These are phyloP conservation scores for Heliconius congener DNA, from an alignment of 1,140 invertebrate species.

Conservation along the genomic window DNA sequence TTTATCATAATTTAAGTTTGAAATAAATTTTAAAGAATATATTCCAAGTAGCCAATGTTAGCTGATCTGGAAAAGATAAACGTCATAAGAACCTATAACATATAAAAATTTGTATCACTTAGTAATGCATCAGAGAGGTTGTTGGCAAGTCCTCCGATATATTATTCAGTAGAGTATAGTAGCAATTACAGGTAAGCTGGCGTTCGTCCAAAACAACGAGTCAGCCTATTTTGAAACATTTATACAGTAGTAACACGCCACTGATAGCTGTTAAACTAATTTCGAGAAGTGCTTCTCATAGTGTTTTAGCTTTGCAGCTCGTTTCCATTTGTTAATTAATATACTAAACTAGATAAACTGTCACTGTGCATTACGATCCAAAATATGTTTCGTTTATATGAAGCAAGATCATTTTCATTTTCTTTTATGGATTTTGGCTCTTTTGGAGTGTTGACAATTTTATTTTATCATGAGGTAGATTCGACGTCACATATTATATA, in stretches of 20 bases:
- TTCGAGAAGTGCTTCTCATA: conserved; percentile 21
- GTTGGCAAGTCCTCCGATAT: conserved; percentile 23
- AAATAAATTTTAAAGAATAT: neutral
- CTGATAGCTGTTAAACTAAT: conserved; percentile 27
- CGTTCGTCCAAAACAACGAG: conserved; percentile 31
- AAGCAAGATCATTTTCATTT: neutral
- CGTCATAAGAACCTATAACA: neutral
- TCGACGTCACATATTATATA: too few species aligned
- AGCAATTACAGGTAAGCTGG: conserved; percentile 35
- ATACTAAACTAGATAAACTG: conserved; percentile 14
- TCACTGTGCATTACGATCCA: neutral
- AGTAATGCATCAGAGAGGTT: conserved; percentile 17
- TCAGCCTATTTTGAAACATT: conserved; percentile 25
- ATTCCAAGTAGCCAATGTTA: neutral
- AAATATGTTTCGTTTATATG: neutral
- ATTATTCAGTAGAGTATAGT: conserved; percentile 28
- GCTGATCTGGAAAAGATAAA: neutral
- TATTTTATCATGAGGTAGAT: too few species aligned
- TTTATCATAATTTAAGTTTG: neutral
- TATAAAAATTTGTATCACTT: neutral
- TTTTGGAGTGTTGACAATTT: neutral
- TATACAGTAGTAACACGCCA: conserved; percentile 30
- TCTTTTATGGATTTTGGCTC: neutral
- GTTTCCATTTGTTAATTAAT: conserved; percentile 18
- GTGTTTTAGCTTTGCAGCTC: conserved; percentile 10